A percentile compares a stretch with the other conserved stretches of the same genome.
Conservation (phyloP, 1,140 invertebrate species). For the Zeugodacus cucurbitae region DNA sequence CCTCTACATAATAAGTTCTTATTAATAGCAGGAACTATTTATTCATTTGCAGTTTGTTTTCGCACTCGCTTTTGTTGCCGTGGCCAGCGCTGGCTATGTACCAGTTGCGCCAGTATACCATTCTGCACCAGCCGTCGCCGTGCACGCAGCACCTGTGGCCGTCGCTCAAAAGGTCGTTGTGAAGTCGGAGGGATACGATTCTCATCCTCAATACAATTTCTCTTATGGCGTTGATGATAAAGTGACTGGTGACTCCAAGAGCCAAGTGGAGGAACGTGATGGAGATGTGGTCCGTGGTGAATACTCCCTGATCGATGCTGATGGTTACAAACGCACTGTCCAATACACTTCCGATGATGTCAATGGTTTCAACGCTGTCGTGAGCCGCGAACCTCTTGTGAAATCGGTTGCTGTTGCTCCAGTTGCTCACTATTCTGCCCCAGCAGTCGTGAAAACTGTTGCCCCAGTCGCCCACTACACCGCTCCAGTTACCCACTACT, state of each 20-base stretch:
- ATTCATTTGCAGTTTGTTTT: slow-evolving; percentile 55
- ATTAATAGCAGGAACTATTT: no score
- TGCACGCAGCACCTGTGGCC: slow-evolving; percentile 35
- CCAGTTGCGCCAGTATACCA: slow-evolving; percentile 50
- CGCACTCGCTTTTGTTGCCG: slow-evolving; percentile 56
- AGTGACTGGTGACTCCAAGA: slow-evolving; percentile 70
- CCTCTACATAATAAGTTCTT: no score
- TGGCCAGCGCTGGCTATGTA: slow-evolving; percentile 57
- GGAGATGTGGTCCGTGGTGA: slow-evolving; percentile 54
- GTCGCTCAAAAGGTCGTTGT: slow-evolving; percentile 41
- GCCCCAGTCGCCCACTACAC: slow-evolving; percentile 44
- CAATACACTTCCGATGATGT: slow-evolving; percentile 64
- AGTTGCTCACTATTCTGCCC: slow-evolving; percentile 40
- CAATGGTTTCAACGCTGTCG: slow-evolving; percentile 66
- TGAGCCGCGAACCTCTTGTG: slow-evolving; percentile 64
- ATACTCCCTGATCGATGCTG: slow-evolving; percentile 55
- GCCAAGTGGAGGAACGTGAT: slow-evolving; percentile 70
- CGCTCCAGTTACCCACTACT: slow-evolving; percentile 38
- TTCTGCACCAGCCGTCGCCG: slow-evolving; percentile 35
- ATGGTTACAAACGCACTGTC: slow-evolving; percentile 58
- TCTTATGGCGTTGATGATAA: slow-evolving; percentile 67
- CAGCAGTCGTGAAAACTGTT: slow-evolving; percentile 41
- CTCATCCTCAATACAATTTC: slow-evolving; percentile 67
- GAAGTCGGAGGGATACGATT: slow-evolving; percentile 60
- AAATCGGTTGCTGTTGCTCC: slow-evolving; percentile 46